Conservation (phyloP, 2,113 vertebrate genomes). For the Mormyrus lacerda region DNA sequence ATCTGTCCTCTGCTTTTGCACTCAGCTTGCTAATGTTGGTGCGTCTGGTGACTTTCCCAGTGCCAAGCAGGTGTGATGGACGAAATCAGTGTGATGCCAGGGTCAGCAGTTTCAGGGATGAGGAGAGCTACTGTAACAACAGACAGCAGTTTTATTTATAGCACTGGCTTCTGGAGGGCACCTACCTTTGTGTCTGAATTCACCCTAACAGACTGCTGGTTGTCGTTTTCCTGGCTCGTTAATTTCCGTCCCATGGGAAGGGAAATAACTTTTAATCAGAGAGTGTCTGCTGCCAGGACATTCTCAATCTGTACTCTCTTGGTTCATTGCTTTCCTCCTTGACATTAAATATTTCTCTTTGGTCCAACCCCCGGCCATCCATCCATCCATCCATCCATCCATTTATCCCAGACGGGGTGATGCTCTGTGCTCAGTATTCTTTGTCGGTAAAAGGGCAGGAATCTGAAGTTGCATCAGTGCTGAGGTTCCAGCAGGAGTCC, state of each 20-base stretch:
- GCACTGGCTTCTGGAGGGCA: not conserved
- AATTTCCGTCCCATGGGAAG: not conserved
- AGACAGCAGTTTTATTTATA: not conserved
- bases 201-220: not conserved
- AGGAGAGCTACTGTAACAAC: not conserved
- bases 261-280: not conserved
- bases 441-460: not conserved
- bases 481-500: not conserved
- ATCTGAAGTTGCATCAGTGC: not conserved
- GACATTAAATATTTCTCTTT: not conserved
- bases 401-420: not conserved
- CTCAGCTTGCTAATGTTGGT: not conserved
- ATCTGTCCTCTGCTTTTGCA: not conserved
- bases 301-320: not conserved
- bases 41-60: not conserved
- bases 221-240: not conserved
- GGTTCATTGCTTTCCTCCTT: not conserved
- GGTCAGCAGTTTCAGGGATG: not conserved
- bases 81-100: not conserved
- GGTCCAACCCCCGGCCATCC: not conserved
- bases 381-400: not conserved
- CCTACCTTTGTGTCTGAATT: not conserved
- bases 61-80: not conserved
- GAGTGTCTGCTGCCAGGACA: not conserved
- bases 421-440: not conserved